Evolutionary conservation across 1,140 invertebrate species (phyloP), one percentile per base, ranked within the genome.

Genomic region (Campoletis sonorensis): DNA sequence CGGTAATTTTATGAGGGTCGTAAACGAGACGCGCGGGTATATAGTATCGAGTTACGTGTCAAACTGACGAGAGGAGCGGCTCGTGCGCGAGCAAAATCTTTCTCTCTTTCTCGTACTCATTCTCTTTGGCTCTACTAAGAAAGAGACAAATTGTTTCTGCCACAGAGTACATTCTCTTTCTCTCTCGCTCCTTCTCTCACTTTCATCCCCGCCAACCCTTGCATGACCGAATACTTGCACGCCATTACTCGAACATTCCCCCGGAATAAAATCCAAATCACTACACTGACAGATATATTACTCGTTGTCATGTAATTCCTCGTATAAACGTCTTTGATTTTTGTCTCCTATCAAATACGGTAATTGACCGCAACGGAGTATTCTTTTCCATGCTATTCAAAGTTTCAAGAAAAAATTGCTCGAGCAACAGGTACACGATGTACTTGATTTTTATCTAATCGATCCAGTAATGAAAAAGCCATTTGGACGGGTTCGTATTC

Each of bases 1-100:
- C 84, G 83, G 88, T 91, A 90, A 90, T 90, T 91, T 91, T 90
- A 91, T 88, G 88, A 85, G 86, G 67, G 80, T 88, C 90, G 88
- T 91, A 91, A 91, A 91, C 84, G 89, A 89, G 85, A 84, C 85
- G 81, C 84, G 85, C 85, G 81, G 70, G 58, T 71, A 82, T 80
- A 68, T 87, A 86, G 88, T 88, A 90, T 88, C 86, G 88, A 89
- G 88, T 90, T 91, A 90, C 88, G 89, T 88, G 76, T 78, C 76
- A 78, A 67, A 58, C 76, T 64, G 76, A 78, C 76, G 76, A 78
- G 54, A 67, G 76, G 26, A 61, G 30, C 23, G 76, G 58, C 75
- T 77, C 58, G 40, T 49, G 72, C 40, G 76, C 58, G 33, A 61
- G 18, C 58, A 87, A 85, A 86, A 86, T 88, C 87, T 27, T 30